These are phyloP conservation scores for Pseudopleuronectes americanus DNA, from an alignment of 2,797 vertebrate genomes.

Conservation along the genomic window DNA sequence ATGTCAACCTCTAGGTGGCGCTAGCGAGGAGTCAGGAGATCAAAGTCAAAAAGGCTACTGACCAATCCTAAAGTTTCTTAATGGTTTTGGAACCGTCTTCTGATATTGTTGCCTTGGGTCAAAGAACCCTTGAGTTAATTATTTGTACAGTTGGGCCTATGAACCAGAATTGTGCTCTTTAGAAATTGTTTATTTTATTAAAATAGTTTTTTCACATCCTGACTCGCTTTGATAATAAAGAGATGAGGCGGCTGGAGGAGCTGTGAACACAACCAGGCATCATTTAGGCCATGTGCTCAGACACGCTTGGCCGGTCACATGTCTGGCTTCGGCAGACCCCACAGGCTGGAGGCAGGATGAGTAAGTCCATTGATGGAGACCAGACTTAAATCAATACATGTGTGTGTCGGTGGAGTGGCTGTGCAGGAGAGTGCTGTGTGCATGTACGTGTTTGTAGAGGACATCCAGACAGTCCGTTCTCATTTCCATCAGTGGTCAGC, in stretches of 20 bases:
- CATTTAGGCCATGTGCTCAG: slow-evolving; percentile 26
- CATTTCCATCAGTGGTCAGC: slow-evolving; percentile 57
- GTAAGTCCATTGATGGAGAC: slow-evolving; percentile 74
- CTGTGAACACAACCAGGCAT: background rate
- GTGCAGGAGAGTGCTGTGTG: slow-evolving; percentile 24
- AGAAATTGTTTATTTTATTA: too few relatives aligned
- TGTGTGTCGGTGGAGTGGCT: slow-evolving; percentile 32
- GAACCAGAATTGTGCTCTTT: too few relatives aligned
- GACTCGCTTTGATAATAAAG: slow-evolving; percentile 6
- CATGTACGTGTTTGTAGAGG: slow-evolving; percentile 49
- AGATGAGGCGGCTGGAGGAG: background rate
- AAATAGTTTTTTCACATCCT: background rate
- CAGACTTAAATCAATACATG: slow-evolving; percentile 68
- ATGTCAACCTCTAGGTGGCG: too few relatives aligned
- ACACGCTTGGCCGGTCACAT: slow-evolving; percentile 29
- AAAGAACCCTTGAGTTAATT: too few relatives aligned
- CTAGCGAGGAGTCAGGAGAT: too few relatives aligned
- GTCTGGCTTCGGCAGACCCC: slow-evolving; percentile 57
- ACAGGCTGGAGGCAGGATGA: slow-evolving; percentile 75
- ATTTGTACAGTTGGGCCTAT: too few relatives aligned
- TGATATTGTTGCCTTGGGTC: too few relatives aligned
- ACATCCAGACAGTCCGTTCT: slow-evolving; percentile 58
- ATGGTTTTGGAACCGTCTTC: too few relatives aligned
- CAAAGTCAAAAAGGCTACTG: too few relatives aligned
- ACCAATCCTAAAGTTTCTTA: too few relatives aligned